Evolutionary conservation across 2,797 vertebrate species (phyloP).

Genomic region (Carcharodon carcharias): DNA sequence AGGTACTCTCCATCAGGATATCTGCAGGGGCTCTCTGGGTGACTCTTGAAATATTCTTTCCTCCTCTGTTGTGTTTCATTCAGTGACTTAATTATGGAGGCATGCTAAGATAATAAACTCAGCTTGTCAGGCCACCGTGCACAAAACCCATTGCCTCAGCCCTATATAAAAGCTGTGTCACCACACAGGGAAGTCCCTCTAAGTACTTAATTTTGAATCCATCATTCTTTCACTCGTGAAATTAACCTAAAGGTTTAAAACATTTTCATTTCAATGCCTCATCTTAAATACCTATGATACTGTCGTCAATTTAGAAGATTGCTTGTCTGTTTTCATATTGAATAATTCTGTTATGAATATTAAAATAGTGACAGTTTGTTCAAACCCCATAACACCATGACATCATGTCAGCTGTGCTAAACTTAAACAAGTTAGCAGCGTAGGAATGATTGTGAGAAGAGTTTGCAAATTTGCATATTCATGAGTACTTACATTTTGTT

Average conservation of each 20-base stretch:
- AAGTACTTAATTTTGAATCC: background rate
- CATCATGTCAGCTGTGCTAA: background rate
- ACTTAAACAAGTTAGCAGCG: background rate
- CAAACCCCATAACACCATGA: background rate
- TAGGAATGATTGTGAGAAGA: background rate
- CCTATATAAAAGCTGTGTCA: background rate
- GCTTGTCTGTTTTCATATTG: background rate
- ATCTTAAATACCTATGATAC: background rate
- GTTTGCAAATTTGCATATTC: background rate
- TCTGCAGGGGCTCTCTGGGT: background rate
- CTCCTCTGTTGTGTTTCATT: background rate
- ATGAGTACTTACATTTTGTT: background rate
- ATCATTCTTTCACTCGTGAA: background rate
- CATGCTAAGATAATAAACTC: background rate
- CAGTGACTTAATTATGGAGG: background rate
- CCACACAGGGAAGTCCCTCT: background rate
- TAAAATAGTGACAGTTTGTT: background rate
- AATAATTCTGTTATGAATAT: background rate
- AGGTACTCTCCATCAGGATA: background rate
- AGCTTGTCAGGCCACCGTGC: background rate
- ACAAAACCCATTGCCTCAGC: background rate
- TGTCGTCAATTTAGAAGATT: background rate
- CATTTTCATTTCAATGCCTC: background rate
- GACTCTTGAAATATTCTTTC: background rate
- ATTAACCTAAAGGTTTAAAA: background rate